phyloP scores from a whole-genome alignment of 2,797 vertebrate species.

The Natrix natrix region DNA sequence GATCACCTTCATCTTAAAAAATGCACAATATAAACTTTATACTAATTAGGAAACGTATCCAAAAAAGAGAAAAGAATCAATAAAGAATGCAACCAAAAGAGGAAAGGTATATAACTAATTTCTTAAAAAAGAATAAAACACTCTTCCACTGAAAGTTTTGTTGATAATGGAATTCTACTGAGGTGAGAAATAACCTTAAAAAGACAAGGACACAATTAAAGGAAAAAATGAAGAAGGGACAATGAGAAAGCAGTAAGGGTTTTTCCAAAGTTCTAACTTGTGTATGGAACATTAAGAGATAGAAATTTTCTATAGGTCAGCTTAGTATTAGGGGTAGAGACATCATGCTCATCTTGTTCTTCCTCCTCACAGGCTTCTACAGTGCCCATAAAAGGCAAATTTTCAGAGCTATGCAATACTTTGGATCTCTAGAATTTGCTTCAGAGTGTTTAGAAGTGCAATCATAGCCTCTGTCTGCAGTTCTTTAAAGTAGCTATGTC shows the following conservation, averaged over 20 bases:
- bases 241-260: not conserved
- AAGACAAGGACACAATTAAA: not conserved
- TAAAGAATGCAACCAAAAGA: not conserved
- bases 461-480: not conserved
- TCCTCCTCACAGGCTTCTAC: not conserved
- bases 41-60: not conserved
- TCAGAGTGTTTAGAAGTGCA: not conserved
- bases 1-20: not conserved
- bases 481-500: not conserved
- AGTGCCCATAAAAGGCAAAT: not conserved
- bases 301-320: not conserved
- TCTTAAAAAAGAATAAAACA: not conserved
- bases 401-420: not conserved
- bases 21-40: not conserved
- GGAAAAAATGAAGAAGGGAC: not conserved
- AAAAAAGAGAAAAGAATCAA: not conserved
- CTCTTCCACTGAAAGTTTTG: not conserved
- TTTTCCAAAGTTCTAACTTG: not conserved
- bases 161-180: not conserved
- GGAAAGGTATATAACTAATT: not conserved
- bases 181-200: not conserved
- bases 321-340: not conserved
- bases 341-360: not conserved
- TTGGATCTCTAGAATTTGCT: not conserved
- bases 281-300: not conserved